Base-by-base conservation (phyloP, 2,888 invertebrate species). In the Dolichomitus sp. region DNA sequence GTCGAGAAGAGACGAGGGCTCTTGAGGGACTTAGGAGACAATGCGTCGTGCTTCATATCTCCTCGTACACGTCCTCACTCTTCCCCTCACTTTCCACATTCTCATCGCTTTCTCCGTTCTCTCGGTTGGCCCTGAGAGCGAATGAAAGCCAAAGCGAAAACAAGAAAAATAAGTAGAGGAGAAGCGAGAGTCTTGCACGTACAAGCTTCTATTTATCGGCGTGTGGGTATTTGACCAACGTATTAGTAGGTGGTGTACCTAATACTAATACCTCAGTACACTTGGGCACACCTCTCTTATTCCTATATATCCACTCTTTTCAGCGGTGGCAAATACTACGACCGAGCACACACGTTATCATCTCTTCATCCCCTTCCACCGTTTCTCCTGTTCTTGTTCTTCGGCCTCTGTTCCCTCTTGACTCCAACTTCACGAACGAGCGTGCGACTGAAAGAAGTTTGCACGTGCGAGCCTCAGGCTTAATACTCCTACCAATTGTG, bases 11-110 rank as follows among this genome's bases (percentile, higher is more conserved):
- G 79, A 73, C 76, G 77, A 73, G 73, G 45, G 54, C 68, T 83
- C 74, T 83, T 57, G 37, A 81, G 81, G 73, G 78, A 75, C 84
- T 84, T 72, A 66, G 75, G 66, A 82, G 79, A 82, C 82, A 82
- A 84, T 82, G 79, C 70, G 79, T 72, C 66, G 80, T 70, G 70
- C 83, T 80, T 75, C 69, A 59, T 69, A 65, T 82, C 79, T 50
- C 42, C 59, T 74, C 52, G 30, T 61, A 48, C 73, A 76, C 75
- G 65, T 66, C 57, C 61, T 33, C 65, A 14, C 61, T 57, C 27
- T 42, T 30, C 57, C 17, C 33, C 65, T 45, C 27, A 27, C 30
- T 23, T n/a, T 57, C 27, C 42, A 30, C 66, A 57, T 66, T 59
- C 23, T 81, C 69, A 42, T 78, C 72, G 65, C 65, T 68, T 78